A percentile compares a stretch with the other conserved stretches of the same genome.
These are phyloP conservation scores for Branchipolynoe longqiensis DNA, from an alignment of 2,888 invertebrate species.

Conservation along the genomic window DNA sequence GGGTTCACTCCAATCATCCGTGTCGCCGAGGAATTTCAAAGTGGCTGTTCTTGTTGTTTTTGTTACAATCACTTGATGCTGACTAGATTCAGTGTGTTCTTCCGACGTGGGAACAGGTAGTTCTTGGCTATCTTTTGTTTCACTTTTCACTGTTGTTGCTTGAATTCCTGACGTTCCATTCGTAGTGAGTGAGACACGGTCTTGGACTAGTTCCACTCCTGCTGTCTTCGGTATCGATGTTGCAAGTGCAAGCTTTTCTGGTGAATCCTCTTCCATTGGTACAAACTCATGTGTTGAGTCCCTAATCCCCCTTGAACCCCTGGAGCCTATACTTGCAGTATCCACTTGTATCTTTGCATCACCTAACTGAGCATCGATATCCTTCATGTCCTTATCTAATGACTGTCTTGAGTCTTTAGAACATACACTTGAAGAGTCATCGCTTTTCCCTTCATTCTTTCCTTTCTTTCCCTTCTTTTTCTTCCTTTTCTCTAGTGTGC, in stretches of 20 bases:
- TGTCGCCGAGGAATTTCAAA: neutral
- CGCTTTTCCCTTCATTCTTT: neutral
- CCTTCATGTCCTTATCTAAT: constrained; percentile 19
- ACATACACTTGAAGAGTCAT: constrained; percentile 44
- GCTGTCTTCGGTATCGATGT: constrained; percentile 16
- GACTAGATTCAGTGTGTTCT: neutral
- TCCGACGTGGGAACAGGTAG: neutral
- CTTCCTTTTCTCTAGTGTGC: constrained; percentile 47
- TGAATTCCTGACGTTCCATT: neutral
- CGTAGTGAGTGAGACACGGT: neutral
- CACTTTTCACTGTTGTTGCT: neutral
- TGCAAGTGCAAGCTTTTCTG: constrained; percentile 24
- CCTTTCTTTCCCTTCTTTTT: constrained; percentile 35
- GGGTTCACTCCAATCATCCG: neutral
- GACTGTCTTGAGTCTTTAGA: constrained; percentile 18
- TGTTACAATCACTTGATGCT: constrained; percentile 22
- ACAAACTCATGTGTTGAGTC: constrained; percentile 31
- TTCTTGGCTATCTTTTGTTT: neutral
- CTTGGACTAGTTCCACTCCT: neutral
- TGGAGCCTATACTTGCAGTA: constrained; percentile 26
- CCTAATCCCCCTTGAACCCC: neutral
- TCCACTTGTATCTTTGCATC: neutral
- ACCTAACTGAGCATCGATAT: neutral
- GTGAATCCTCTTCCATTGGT: constrained; percentile 43
- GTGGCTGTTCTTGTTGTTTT: constrained; percentile 5